phyloP scores from a whole-genome alignment of 2,797 vertebrate species.

The Chaunax sp. region DNA sequence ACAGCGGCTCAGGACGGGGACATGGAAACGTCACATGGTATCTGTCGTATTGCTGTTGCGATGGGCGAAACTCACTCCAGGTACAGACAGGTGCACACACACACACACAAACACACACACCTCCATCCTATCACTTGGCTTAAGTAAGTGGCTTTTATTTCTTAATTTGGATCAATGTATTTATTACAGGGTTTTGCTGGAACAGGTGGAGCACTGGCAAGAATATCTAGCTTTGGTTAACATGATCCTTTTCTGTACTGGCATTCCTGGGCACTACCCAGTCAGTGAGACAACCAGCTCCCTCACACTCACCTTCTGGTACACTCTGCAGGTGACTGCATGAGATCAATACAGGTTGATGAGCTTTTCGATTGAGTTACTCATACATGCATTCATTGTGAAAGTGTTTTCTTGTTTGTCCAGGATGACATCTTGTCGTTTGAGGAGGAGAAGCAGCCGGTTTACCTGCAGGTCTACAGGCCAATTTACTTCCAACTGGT shows the following conservation, averaged over 20 bases:
- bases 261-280: conserved; percentile 96
- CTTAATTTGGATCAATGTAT: conserved; percentile 31
- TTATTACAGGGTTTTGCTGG: conserved; percentile 89
- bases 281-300: conserved; percentile 97
- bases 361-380: neutral
- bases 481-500: conserved; percentile 98
- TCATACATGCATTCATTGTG: no score
- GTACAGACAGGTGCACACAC: conserved; percentile 69
- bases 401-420: neutral
- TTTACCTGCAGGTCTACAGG: conserved; percentile 97
- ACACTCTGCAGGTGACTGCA: conserved; percentile 91
- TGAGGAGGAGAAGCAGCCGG: conserved; percentile 91
- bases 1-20: conserved; percentile 90
- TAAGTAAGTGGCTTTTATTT: neutral
- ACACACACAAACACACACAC: neutral
- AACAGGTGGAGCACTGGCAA: conserved; percentile 96
- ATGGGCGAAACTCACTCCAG: conserved; percentile 97
- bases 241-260: conserved; percentile 99
- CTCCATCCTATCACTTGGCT: neutral
- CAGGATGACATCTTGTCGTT: conserved; percentile 97
- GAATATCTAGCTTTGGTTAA: conserved; percentile 95
- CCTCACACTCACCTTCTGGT: conserved; percentile 98
- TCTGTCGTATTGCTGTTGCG: conserved; percentile 95
- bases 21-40: conserved; percentile 96
- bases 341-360: neutral